Base-by-base conservation (phyloP, 2,888 invertebrate species). In the Zaprionus obscuricornis region DNA sequence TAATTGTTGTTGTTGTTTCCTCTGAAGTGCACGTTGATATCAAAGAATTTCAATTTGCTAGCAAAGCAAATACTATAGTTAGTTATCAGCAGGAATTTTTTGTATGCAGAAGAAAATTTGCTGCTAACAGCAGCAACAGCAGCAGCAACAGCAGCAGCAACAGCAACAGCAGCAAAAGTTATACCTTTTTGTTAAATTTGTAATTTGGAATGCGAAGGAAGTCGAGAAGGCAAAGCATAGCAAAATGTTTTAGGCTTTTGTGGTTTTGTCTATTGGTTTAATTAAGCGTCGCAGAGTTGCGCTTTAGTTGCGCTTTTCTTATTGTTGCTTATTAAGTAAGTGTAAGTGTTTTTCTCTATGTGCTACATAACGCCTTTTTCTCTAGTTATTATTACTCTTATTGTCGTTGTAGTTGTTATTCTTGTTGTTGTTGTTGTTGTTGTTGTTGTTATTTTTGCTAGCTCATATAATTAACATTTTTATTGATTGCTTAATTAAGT, bases 401-500 rank as follows among this genome's bases (percentile, higher is more conserved):
- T 7, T 10, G 13, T 10, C 13, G n/a, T n/a, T 2, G 33, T 33
- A 8, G 22, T 20, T 39, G 16, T n/a, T 27, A 29, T 29, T 43
- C 29, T 63, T 72, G 37, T 47, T 59, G 24, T 58, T 40, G 40
- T 40, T 45, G 42, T 43, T 55, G 24, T 26, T 42, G 34, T 17
- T 57, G 47, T 26, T 29, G 14, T 11, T 47, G 31, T 10, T 40
- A 27, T 45, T 22, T 47, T 17, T 31, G 29, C 45, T 50, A 34
- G 37, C 50, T 50, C 50, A 56, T 54, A 69, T 51, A 57, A 66
- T 70, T 67, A 70, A 55, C 66, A 63, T 71, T 58, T 66, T 70
- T 70, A 70, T 70, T 70, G 70, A 70, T 70, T 71, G 71, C 63
- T 66, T 71, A 66, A 70, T 63, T 63, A 58, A 58, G 55, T 71